Evolutionary conservation across 1,140 invertebrate genomes (phyloP).

Genomic region (Kradibia gibbosae): DNA sequence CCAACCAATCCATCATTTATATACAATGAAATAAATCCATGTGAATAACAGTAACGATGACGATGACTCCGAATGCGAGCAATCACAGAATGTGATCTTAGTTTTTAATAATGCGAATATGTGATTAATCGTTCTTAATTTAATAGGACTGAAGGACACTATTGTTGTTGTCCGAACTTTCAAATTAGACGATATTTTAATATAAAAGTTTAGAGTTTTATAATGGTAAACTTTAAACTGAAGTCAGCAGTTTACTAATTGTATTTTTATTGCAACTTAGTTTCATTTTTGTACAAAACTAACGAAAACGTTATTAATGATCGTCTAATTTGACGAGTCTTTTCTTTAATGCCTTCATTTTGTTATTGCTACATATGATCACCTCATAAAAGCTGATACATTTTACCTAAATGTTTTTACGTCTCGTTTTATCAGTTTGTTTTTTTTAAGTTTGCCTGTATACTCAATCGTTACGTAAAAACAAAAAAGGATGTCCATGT

Average conservation of each 20-base stretch:
- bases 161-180: constrained; percentile 36
- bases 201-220: constrained; percentile 14
- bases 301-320: constrained; percentile 22
- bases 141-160: constrained; percentile 67
- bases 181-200: constrained; percentile 47
- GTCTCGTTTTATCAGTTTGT: constrained; percentile 22
- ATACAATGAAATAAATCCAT: constrained; percentile 37
- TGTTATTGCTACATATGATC: constrained; percentile 26
- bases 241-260: constrained; percentile 30
- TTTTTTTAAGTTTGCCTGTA: constrained; percentile 14
- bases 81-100: constrained; percentile 61
- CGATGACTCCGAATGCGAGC: constrained; percentile 44
- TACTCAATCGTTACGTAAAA: constrained; percentile 18
- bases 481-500: constrained; percentile 7
- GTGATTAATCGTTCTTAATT: constrained; percentile 61
- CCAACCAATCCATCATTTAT: constrained; percentile 58
- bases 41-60: constrained; percentile 40
- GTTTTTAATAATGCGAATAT: constrained; percentile 55
- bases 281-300: constrained; percentile 22
- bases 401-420: constrained; percentile 30
- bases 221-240: constrained; percentile 7
- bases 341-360: constrained; percentile 31
- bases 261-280: constrained; percentile 4
- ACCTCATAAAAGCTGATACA: constrained; percentile 1
- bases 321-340: constrained; percentile 47